These are phyloP conservation scores for Amphiprion ocellaris DNA, from an alignment of 2,113 vertebrate genomes.

Conservation along the genomic window DNA sequence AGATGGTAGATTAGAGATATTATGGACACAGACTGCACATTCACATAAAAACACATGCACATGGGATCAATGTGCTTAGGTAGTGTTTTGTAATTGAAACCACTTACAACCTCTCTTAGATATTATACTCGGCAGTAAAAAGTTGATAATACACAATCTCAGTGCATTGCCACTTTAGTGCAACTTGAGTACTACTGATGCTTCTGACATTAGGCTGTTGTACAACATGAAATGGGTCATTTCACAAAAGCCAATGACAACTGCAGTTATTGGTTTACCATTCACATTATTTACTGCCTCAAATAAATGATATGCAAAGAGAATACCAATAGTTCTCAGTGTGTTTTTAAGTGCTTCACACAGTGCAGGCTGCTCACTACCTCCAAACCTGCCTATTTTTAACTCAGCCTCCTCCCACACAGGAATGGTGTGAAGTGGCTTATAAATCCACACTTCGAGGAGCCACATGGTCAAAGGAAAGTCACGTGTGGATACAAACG, in stretches of 20 bases:
- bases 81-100: neutral
- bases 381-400: conserved; percentile 83
- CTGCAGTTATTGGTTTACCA: conserved; percentile 27
- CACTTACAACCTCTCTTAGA: neutral
- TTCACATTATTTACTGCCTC: conserved; percentile 55
- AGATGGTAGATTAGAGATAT: too few species aligned
- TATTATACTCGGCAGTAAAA: neutral
- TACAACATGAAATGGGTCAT: conserved; percentile 22
- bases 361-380: conserved; percentile 75
- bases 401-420: conserved; percentile 82
- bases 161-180: neutral
- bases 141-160: conserved; percentile 2
- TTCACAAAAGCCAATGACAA: conserved; percentile 5
- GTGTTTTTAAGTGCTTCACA: conserved; percentile 68
- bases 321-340: conserved; percentile 52
- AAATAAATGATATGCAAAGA: conserved; percentile 62
- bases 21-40: too few species aligned
- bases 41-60: too few species aligned
- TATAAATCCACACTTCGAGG: conserved; percentile 76
- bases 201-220: neutral
- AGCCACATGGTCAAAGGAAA: conserved; percentile 79
- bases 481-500: conserved; percentile 73
- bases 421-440: conserved; percentile 80
- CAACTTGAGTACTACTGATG: neutral
- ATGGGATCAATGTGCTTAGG: neutral